Percentiles rank a stretch among this genome's conserved stretches.
Conservation (phyloP, 2,888 invertebrate genomes). For the Gnatocerus cornutus region DNA sequence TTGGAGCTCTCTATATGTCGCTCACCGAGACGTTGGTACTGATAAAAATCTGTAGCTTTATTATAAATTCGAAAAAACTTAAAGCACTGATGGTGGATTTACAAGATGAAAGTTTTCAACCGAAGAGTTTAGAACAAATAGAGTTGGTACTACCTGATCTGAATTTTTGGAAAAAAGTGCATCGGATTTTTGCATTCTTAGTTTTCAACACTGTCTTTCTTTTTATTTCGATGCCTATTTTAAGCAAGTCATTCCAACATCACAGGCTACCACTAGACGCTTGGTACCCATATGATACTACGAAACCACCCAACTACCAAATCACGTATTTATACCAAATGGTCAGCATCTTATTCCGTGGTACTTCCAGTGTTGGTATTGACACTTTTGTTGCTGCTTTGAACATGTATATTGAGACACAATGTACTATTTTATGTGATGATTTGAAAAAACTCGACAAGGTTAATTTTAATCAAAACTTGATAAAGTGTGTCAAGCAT, state of each 20-base stretch:
- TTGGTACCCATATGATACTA: constrained; percentile 45
- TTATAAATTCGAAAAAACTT: neutral
- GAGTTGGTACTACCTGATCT: neutral
- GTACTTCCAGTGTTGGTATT: constrained; percentile 13
- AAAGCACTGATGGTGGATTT: neutral
- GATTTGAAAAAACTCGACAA: constrained; percentile 27
- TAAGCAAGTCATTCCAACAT: neutral
- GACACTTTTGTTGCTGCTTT: constrained; percentile 21
- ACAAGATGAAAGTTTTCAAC: neutral
- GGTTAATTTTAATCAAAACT: constrained; percentile 6
- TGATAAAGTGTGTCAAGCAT: constrained; percentile 20
- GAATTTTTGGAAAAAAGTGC: constrained; percentile 3
- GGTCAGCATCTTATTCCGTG: constrained; percentile 5
- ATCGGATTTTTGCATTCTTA: neutral
- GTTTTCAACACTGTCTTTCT: neutral
- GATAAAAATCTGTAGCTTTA: neutral
- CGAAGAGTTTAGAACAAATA: neutral
- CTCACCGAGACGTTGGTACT: neutral
- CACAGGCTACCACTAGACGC: constrained; percentile 16
- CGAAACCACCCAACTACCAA: constrained; percentile 39
- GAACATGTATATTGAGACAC: constrained; percentile 17
- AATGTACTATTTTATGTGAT: constrained; percentile 32
- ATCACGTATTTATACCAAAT: constrained; percentile 46
- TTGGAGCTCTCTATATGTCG: constrained; percentile 4
- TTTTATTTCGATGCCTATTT: neutral